Conservation (phyloP, 2,888 invertebrate genomes). For the Miltochrista miniata region DNA sequence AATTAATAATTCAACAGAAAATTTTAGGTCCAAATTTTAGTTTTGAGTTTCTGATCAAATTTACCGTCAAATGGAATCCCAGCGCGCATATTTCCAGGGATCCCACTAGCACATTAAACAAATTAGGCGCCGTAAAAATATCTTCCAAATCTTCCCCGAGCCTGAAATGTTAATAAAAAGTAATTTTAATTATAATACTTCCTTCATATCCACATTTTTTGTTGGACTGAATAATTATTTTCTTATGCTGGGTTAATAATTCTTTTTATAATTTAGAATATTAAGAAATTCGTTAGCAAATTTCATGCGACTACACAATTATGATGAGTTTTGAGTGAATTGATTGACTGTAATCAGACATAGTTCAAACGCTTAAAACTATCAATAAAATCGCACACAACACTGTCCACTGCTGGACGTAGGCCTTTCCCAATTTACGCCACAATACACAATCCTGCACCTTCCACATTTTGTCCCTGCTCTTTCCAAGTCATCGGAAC, state of each 20-base stretch:
- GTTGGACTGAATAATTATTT: conserved; percentile 17
- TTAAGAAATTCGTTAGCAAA: not conserved
- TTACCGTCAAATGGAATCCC: conserved; percentile 71
- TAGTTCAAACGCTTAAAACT: no score
- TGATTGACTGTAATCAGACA: no score
- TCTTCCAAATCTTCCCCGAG: conserved; percentile 66
- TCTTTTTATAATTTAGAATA: conserved; percentile 4
- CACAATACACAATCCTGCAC: no score
- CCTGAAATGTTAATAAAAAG: conserved; percentile 46
- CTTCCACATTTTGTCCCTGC: no score
- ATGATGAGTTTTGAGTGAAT: no score
- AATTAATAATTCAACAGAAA: no score
- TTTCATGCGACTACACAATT: no score
- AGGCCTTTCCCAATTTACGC: no score
- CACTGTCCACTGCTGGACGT: no score
- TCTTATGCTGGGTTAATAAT: not conserved
- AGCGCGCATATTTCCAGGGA: conserved; percentile 71
- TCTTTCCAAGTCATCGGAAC: no score
- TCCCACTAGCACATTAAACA: conserved; percentile 67
- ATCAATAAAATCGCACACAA: no score
- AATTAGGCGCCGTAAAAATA: conserved; percentile 64
- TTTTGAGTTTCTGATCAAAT: conserved; percentile 4
- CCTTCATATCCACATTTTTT: conserved; percentile 6
- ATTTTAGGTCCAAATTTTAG: no score
- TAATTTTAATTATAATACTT: conserved; percentile 6